Evolutionary conservation across 2,113 vertebrate species (phyloP).

Genomic region (Megaceryle torquata): DNA sequence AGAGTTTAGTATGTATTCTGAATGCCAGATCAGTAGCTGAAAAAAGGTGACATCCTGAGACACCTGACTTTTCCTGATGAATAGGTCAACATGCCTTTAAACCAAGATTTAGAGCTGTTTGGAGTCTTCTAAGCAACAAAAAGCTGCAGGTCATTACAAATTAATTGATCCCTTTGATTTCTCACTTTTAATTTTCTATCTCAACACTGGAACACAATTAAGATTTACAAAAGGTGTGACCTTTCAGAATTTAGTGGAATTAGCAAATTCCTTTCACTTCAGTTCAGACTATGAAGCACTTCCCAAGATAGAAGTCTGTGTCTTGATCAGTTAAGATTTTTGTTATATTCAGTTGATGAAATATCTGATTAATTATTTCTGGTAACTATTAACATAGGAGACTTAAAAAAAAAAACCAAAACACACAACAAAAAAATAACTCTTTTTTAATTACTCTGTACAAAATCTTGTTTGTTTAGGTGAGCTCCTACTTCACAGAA

Average conservation of each 20-base stretch:
- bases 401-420: background rate
- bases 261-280: background rate
- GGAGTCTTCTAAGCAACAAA: background rate
- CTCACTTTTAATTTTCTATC: background rate
- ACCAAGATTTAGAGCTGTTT: background rate
- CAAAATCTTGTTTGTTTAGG: background rate
- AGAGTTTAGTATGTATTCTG: background rate
- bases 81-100: constrained; percentile 13
- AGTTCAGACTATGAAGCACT: background rate
- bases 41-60: background rate
- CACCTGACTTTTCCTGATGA: constrained; percentile 10
- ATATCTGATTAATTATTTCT: background rate
- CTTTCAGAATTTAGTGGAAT: constrained; percentile 17
- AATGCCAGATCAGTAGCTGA: background rate
- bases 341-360: background rate
- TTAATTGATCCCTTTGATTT: constrained; percentile 3
- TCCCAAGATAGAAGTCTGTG: background rate
- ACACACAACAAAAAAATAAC: too few species aligned
- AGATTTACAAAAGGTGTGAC: background rate
- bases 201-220: background rate
- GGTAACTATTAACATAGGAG: background rate
- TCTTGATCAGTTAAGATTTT: background rate
- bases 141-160: constrained; percentile 6
- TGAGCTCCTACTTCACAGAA: background rate
- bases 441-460: background rate